Base-by-base conservation (phyloP, 2,888 invertebrate species). In the Aphrophora alni region DNA sequence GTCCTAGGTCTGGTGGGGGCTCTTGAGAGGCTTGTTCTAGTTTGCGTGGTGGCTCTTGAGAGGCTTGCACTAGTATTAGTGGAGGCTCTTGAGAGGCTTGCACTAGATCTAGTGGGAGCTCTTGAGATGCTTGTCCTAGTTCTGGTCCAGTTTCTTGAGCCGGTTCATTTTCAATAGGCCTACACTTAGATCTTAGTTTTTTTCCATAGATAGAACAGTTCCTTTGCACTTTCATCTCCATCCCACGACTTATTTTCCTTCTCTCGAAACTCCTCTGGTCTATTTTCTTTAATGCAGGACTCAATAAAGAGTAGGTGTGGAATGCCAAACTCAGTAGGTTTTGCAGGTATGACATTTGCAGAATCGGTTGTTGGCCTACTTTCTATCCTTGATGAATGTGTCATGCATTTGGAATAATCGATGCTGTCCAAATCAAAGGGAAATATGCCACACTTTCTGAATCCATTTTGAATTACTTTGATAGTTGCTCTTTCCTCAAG, bases 71-170 rank as follows among this genome's bases (percentile, higher is more conserved):
- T 68, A 68, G 5, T 7, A 24, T 25, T 68, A 25, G 68, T 7
- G 68, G 3, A 10, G 68, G 68, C 68, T 68, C 68, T 68, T 68
- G 3, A 8, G n/a, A n/a, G n/a, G n/a, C n/a, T n/a, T n/a, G n/a
- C n/a, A n/a, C n/a, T n/a, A n/a, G 5, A 10, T 70, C 71, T 70
- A 27, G 71, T 14, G 24, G 24, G 71, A 27, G 71, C 71, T 70
- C 71, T 70, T 70, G 12, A 70, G 71, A 70, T 25, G 71, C 71
- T 70, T 70, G 71, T 70, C 71, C 71, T 70, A 2, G 71, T 4
- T 70, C 21, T 70, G 71, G 71, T 70, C 71, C 71, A 14, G 71
- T 70, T 70, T 70, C n/a, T 70, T 70, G 71, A 70, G n/a, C 71
- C 24, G 21, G 71, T 70, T 70, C 71, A 24, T 70, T 70, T 70